Evolutionary conservation across 2,797 vertebrate genomes (phyloP).

Genomic region (Lateolabrax maculatus): DNA sequence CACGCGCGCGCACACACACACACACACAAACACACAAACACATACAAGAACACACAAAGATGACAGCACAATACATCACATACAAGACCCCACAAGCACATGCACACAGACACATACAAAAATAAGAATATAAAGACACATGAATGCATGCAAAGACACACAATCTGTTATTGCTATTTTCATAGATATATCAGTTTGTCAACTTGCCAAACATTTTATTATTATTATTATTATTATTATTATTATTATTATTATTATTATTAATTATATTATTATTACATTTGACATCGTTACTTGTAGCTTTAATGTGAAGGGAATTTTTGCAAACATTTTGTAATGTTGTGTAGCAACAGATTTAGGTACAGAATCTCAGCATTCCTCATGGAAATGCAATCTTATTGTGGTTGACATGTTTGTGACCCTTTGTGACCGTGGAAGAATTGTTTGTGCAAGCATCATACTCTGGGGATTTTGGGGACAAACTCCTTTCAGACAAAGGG

Average conservation of each 20-base stretch:
- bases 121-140: slow-evolving; percentile 24
- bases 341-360: not conserved
- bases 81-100: slow-evolving; percentile 39
- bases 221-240: too few relatives aligned
- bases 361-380: not conserved
- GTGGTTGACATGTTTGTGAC: slow-evolving; percentile 35
- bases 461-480: slow-evolving; percentile 43
- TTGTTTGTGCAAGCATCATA: slow-evolving; percentile 12
- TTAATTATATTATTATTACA: too few relatives aligned
- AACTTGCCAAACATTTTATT: too few relatives aligned
- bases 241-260: too few relatives aligned
- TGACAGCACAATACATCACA: slow-evolving; percentile 44
- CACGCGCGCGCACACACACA: too few relatives aligned
- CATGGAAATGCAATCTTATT: slow-evolving; percentile 20
- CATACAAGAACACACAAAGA: slow-evolving; percentile 21
- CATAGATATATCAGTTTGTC: slow-evolving; percentile 15
- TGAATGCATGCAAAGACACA: slow-evolving; percentile 43
- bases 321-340: not conserved
- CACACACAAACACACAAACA: slow-evolving; percentile 27
- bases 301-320: not conserved
- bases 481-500: slow-evolving; percentile 44
- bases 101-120: slow-evolving; percentile 36
- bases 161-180: not conserved
- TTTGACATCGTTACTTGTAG: not conserved
- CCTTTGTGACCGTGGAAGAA: slow-evolving; percentile 26